A percentile compares a stretch with the other conserved stretches of the same genome.
phyloP scores from a whole-genome alignment of 2,797 vertebrate genomes.

The Amniataba percoides region DNA sequence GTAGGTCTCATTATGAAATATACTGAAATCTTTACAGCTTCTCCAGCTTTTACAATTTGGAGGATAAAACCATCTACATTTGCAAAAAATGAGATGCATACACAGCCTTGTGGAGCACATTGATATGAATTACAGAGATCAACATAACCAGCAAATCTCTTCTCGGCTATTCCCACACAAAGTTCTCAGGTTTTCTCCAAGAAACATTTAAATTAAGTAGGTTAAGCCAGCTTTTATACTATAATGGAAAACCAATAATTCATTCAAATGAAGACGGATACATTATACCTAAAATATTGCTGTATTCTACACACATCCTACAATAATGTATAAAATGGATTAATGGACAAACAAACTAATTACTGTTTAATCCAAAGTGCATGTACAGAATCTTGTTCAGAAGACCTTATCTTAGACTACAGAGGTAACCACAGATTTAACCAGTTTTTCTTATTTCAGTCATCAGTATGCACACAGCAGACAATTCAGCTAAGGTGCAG shows the following conservation, averaged over 20 bases:
- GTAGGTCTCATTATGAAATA: slow-evolving; percentile 12
- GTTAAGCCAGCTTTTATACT: not conserved
- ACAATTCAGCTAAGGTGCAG: too few relatives aligned
- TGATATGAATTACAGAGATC: not conserved
- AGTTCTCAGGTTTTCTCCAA: not conserved
- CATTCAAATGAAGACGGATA: not conserved
- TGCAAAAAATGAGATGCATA: not conserved
- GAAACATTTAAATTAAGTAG: too few relatives aligned
- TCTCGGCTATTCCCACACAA: not conserved
- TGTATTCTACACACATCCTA: too few relatives aligned
- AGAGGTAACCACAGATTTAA: too few relatives aligned
- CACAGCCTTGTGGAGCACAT: not conserved
- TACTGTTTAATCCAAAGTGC: too few relatives aligned
- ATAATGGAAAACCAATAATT: not conserved
- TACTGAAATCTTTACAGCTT: not conserved
- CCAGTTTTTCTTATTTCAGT: too few relatives aligned
- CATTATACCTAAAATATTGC: not conserved
- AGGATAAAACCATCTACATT: not conserved
- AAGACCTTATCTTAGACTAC: too few relatives aligned
- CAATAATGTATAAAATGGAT: too few relatives aligned
- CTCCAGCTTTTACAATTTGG: not conserved
- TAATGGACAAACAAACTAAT: too few relatives aligned
- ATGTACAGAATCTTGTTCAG: too few relatives aligned
- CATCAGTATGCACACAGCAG: too few relatives aligned
- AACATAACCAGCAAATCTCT: not conserved